phyloP scores from a whole-genome alignment of 2,797 vertebrate genomes.

The Pelochelys cantorii region DNA sequence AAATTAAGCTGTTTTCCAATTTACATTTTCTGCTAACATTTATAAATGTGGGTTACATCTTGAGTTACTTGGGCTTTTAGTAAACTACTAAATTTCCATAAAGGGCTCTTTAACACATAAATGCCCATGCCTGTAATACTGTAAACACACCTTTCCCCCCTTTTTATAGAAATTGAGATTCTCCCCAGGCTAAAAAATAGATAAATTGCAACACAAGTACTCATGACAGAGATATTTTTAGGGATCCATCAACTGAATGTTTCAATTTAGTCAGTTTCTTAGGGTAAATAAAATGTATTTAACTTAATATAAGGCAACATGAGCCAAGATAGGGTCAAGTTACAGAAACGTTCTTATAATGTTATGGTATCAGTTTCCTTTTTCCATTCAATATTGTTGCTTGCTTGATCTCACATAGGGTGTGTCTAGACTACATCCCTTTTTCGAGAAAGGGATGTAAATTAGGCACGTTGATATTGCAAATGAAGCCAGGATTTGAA shows the following conservation, averaged over 20 bases:
- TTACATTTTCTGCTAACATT: constrained; percentile 55
- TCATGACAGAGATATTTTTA: constrained; percentile 42
- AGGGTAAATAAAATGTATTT: neutral
- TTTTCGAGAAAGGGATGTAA: no score
- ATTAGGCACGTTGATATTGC: no score
- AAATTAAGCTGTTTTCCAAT: constrained; percentile 51
- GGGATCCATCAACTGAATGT: neutral
- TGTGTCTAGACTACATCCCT: no score
- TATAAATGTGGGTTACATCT: constrained; percentile 16
- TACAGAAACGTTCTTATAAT: neutral
- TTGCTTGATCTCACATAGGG: neutral
- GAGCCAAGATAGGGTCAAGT: neutral
- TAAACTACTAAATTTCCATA: neutral
- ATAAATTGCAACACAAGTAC: constrained; percentile 20
- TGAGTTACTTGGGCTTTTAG: neutral
- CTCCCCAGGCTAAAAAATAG: neutral
- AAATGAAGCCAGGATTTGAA: no score
- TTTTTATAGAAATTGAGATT: neutral
- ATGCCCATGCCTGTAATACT: neutral
- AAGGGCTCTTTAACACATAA: neutral
- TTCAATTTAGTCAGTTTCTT: constrained; percentile 5
- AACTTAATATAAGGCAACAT: neutral
- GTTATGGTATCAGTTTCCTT: neutral
- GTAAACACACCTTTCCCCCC: neutral
- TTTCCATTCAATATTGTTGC: neutral